Conservation (phyloP, 2,797 vertebrate species). For the Chelon auratus region DNA sequence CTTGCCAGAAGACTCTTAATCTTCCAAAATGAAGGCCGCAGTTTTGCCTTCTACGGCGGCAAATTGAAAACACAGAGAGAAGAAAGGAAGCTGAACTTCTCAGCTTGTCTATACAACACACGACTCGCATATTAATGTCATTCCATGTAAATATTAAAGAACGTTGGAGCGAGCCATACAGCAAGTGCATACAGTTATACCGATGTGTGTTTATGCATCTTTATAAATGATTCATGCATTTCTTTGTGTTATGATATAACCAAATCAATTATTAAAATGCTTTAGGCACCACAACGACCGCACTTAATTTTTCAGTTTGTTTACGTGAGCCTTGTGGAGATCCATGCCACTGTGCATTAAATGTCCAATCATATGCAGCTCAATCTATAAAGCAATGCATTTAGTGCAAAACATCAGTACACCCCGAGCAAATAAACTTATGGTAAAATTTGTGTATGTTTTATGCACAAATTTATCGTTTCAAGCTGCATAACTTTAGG, state of each 20-base stretch:
- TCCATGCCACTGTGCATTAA: slow-evolving; percentile 31
- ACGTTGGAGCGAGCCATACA: background rate
- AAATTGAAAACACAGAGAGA: background rate
- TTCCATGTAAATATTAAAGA: slow-evolving; percentile 10
- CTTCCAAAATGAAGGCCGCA: background rate
- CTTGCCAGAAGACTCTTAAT: background rate
- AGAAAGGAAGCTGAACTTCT: too few relatives aligned
- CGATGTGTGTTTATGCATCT: slow-evolving; percentile 6
- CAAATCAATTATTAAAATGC: slow-evolving; percentile 62
- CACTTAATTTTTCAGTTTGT: slow-evolving; percentile 54
- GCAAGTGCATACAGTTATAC: background rate
- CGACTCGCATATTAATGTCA: slow-evolving; percentile 6
- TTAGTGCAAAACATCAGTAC: slow-evolving; percentile 44
- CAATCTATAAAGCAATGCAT: slow-evolving; percentile 33
- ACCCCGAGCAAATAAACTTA: slow-evolving; percentile 30
- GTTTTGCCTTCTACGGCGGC: slow-evolving; percentile 1
- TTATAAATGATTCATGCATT: slow-evolving; percentile 51
- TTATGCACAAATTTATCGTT: slow-evolving; percentile 17
- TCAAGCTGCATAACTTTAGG: slow-evolving; percentile 1
- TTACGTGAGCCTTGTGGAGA: slow-evolving; percentile 34
- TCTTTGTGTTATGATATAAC: slow-evolving; percentile 45
- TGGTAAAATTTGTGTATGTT: slow-evolving; percentile 12
- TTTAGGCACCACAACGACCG: slow-evolving; percentile 35
- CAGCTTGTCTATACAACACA: background rate
- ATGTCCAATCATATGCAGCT: slow-evolving; percentile 30